These are phyloP conservation scores for Patella vulgata DNA, from an alignment of 1,140 invertebrate species.

Conservation along the genomic window DNA sequence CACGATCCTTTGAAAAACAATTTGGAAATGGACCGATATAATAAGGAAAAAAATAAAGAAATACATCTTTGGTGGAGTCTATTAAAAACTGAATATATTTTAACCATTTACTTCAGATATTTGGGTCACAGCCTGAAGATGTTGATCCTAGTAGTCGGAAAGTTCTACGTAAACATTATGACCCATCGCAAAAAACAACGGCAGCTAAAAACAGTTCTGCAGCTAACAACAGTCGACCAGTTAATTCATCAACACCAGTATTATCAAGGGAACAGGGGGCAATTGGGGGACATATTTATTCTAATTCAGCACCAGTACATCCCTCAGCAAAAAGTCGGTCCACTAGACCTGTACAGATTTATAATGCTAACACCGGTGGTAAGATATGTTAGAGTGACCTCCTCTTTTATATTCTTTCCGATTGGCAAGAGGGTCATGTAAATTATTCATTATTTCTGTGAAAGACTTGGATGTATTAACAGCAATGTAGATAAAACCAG, in stretches of 20 bases:
- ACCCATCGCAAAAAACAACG: slow-evolving; percentile 7
- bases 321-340: slow-evolving; percentile 20
- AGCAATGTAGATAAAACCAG: too few relatives aligned
- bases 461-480: too few relatives aligned
- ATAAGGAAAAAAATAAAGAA: too few relatives aligned
- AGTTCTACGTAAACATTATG: slow-evolving; percentile 28
- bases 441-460: too few relatives aligned
- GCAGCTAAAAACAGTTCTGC: slow-evolving; percentile 10
- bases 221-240: slow-evolving; percentile 19
- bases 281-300: slow-evolving; percentile 33
- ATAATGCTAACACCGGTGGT: slow-evolving; percentile 50
- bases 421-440: too few relatives aligned
- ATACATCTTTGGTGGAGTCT: too few relatives aligned
- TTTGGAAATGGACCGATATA: too few relatives aligned
- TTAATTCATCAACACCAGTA: slow-evolving; percentile 13
- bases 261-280: slow-evolving; percentile 24
- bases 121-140: slow-evolving; percentile 65
- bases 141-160: slow-evolving; percentile 39
- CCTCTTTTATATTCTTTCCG: too few relatives aligned
- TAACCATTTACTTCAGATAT: too few relatives aligned
- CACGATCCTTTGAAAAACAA: too few relatives aligned
- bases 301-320: slow-evolving; percentile 42
- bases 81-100: too few relatives aligned
- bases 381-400: too few relatives aligned
- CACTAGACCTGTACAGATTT: slow-evolving; percentile 44